Conservation (phyloP, 1,140 invertebrate species). For the Melanaphis sacchari region DNA sequence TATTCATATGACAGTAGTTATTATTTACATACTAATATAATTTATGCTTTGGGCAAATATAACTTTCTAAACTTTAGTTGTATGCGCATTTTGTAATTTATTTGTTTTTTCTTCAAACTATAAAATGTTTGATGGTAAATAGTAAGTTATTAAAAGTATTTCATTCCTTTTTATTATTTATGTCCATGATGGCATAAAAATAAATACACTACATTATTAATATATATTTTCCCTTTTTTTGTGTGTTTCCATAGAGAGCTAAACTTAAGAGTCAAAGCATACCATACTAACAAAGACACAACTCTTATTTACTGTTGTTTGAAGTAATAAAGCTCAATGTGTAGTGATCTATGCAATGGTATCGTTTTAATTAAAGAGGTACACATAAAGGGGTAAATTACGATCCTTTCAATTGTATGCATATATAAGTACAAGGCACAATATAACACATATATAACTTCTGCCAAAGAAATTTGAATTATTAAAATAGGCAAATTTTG, state of each 20-base stretch:
- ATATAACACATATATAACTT: neutral
- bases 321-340: conserved; percentile 9
- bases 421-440: neutral
- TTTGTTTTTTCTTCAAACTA: neutral
- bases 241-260: neutral
- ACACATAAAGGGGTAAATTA: neutral
- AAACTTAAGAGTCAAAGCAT: neutral
- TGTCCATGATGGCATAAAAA: neutral
- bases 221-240: neutral
- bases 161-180: neutral
- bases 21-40: neutral
- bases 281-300: conserved; percentile 2
- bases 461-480: neutral
- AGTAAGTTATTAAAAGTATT: neutral
- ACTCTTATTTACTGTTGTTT: conserved; percentile 20
- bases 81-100: neutral
- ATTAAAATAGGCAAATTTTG: neutral
- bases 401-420: neutral
- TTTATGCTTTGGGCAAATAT: neutral
- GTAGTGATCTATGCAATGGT: conserved; percentile 21
- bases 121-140: neutral
- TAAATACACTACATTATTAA: neutral
- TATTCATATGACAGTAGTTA: neutral
- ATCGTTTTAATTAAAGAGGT: conserved; percentile 24
- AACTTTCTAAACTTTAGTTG: neutral